Conservation (phyloP, 2,797 vertebrate genomes). For the Eospalax fontanierii region DNA sequence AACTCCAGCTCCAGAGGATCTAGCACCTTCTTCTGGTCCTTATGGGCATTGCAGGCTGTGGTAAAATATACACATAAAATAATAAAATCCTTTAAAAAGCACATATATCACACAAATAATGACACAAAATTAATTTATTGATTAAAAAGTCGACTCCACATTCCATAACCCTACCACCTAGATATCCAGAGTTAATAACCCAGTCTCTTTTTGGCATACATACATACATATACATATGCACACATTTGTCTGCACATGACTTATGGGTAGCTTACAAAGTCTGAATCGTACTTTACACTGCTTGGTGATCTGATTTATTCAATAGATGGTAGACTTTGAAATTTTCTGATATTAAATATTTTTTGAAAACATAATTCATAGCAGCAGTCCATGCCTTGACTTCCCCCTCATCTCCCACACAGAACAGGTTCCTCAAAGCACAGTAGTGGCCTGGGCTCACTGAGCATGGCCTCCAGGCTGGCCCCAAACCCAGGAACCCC, state of each 20-base stretch:
- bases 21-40: no score
- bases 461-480: background rate
- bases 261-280: constrained; percentile 30
- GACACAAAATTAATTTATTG: no score
- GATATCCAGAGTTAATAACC: background rate
- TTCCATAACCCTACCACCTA: background rate
- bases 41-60: no score
- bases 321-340: background rate
- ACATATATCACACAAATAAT: no score
- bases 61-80: no score
- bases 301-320: constrained; percentile 36
- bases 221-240: background rate
- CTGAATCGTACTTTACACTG: background rate
- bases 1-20: no score
- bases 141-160: constrained; percentile 5
- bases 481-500: background rate
- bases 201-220: background rate
- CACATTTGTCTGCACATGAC: background rate
- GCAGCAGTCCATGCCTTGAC: background rate
- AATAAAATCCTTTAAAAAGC: no score
- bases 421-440: background rate
- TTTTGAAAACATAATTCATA: constrained; percentile 27
- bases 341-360: constrained; percentile 62
- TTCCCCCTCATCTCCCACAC: background rate
- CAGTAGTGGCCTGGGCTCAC: no score